Base-by-base conservation (phyloP, 2,888 invertebrate genomes). In the Sisyra terminalis region DNA sequence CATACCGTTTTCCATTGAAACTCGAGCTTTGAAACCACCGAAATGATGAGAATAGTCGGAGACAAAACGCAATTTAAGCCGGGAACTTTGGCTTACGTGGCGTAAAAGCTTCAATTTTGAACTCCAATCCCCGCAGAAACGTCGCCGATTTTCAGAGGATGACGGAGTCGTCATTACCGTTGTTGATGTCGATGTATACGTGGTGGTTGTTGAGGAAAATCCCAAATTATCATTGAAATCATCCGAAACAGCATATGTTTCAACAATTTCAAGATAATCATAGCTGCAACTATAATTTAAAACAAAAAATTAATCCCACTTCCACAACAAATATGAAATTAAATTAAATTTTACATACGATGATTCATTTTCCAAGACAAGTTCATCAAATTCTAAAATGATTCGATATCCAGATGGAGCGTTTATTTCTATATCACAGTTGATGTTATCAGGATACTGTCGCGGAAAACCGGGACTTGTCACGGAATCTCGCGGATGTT, bases 381-480 rank as follows among this genome's bases (percentile, higher is more conserved):
- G 64, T 54, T 83, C 81, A 49, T 82, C 78, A 54, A 87, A 86
- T 51, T 80, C 78, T 36, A 85, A 58, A 1, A 75, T 67, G 38
- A 85, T 66, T n/a, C 76, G 71, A 55, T 75, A 79, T 11, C 76
- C 76, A 1, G 71, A 66, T 1, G 81, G 78, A 2, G 80, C 79
- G 3, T 66, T 64, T 40, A 90, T 69, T 46, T 71, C 71, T 51
- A 76, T 84, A 50, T 73, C 68, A 59, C 90, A 90, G 50, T 76
- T 71, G 34, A 77, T 72, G 56, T 80, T 80, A 54, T 82, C 78
- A 0, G 79, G 80, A 63, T 88, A 88, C 13, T 73, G 71, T 11
- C 73, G 68, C 0, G 88, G 89, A 59, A 82, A 89, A 31, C 78
- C 79, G 2, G 89, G 89, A 56, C 84, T 85, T 40, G 78, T 75